Evolutionary conservation across 2,888 invertebrate genomes (phyloP).

Genomic region (Boloria selene): DNA sequence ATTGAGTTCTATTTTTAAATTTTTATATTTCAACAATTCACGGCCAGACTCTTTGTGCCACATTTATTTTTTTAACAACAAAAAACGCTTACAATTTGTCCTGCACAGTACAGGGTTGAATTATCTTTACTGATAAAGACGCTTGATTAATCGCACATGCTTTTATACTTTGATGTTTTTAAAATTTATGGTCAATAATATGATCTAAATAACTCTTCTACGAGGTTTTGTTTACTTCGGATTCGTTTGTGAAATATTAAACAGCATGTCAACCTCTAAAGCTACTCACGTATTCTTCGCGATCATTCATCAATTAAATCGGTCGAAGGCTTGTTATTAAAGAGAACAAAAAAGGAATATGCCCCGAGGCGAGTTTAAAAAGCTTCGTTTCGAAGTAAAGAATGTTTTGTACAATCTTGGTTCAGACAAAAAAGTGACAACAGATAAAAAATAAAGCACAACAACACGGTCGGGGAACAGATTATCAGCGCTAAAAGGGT

Average conservation of each 20-base stretch:
- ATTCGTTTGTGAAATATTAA: constrained; percentile 35
- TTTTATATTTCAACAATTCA: constrained; percentile 78
- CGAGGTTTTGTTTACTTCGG: constrained; percentile 21
- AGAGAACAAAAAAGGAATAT: constrained; percentile 76
- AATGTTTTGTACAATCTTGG: constrained; percentile 82
- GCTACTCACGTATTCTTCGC: constrained; percentile 63
- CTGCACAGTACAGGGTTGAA: constrained; percentile 26
- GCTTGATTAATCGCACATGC: constrained; percentile 23
- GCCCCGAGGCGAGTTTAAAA: constrained; percentile 75
- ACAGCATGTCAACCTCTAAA: constrained; percentile 60
- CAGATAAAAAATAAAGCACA: constrained; percentile 74
- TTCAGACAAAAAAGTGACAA: constrained; percentile 82
- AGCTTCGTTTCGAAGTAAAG: constrained; percentile 81
- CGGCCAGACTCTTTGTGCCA: constrained; percentile 53
- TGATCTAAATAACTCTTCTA: constrained; percentile 12
- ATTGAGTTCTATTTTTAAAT: constrained; percentile 80
- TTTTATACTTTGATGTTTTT: constrained; percentile 11
- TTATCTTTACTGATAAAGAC: constrained; percentile 26
- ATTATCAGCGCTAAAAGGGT: constrained; percentile 83
- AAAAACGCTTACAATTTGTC: constrained; percentile 34
- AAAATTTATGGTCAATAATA: neutral
- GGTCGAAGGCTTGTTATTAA: constrained; percentile 73
- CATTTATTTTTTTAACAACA: constrained; percentile 32
- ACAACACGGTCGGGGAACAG: constrained; percentile 79
- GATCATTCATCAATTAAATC: constrained; percentile 80